Evolutionary conservation across 2,113 vertebrate species (phyloP).

Genomic region (Sclerurus mexicanus): DNA sequence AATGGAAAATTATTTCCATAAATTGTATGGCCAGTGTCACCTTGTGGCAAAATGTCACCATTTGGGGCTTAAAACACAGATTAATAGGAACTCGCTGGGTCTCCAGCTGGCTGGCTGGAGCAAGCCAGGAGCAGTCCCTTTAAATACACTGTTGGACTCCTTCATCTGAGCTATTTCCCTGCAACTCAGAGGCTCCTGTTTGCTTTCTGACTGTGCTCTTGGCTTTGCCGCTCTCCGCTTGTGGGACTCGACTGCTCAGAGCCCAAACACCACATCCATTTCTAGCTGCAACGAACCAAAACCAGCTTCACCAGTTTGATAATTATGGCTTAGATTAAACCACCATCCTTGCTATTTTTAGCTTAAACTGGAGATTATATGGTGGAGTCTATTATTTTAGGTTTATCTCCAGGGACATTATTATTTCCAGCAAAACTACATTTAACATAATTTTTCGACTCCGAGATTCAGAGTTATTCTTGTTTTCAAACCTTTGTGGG

Average conservation of each 20-base stretch:
- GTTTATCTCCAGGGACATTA: constrained; percentile 61
- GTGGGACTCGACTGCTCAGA: constrained; percentile 22
- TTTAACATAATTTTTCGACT: constrained; percentile 6
- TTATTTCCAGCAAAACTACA: constrained; percentile 59
- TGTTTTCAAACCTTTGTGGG: constrained; percentile 21
- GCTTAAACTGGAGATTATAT: constrained; percentile 59
- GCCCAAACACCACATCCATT: constrained; percentile 30
- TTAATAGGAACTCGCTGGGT: not conserved
- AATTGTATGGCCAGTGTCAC: not conserved
- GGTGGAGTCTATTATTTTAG: constrained; percentile 67
- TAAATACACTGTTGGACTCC: not conserved
- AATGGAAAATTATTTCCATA: not conserved
- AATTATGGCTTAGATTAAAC: constrained; percentile 62
- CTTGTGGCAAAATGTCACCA: not conserved
- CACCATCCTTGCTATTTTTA: constrained; percentile 67
- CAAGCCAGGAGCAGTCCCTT: not conserved
- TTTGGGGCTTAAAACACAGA: not conserved
- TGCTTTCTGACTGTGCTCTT: constrained; percentile 30
- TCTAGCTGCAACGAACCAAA: constrained; percentile 43
- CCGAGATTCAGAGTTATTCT: not conserved
- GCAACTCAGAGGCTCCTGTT: constrained; percentile 12
- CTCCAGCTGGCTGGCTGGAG: not conserved
- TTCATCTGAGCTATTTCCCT: not conserved
- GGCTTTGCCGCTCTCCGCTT: constrained; percentile 2
- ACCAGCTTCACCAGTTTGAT: constrained; percentile 4